Evolutionary conservation across 2,113 vertebrate species (phyloP).

Genomic region (Sclerurus mexicanus): DNA sequence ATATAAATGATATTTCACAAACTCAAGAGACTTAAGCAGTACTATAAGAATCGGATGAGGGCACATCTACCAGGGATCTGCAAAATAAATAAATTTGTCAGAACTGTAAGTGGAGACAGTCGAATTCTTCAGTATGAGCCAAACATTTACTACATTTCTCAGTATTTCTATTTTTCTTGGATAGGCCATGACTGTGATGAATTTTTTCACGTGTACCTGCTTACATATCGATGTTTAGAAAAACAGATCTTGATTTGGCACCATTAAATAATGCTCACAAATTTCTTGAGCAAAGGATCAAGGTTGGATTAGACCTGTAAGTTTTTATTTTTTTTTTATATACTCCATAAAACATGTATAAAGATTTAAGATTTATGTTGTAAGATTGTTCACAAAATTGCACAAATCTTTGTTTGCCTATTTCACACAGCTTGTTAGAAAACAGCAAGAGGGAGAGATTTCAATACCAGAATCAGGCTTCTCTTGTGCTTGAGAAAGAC

Average conservation of each 20-base stretch:
- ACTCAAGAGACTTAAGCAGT: constrained; percentile 39
- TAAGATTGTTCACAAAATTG: not conserved
- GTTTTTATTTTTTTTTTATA: not conserved
- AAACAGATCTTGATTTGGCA: not conserved
- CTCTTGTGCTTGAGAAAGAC: not conserved
- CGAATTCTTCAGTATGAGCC: not conserved
- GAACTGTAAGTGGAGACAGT: not conserved
- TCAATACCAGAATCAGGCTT: not conserved
- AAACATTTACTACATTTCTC: not conserved
- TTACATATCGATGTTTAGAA: not conserved
- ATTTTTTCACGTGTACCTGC: not conserved
- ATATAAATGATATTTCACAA: constrained; percentile 64
- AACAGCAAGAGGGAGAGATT: not conserved
- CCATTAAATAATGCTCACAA: not conserved
- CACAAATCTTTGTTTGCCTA: not conserved
- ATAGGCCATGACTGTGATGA: not conserved
- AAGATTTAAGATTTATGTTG: not conserved
- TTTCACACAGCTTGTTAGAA: not conserved
- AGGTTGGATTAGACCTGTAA: not conserved
- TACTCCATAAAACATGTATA: rapidly evolving
- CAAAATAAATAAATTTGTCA: constrained; percentile 27
- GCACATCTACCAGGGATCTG: not conserved
- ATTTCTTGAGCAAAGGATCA: not conserved
- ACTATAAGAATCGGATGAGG: constrained; percentile 3
- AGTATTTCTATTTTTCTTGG: not conserved